phyloP scores from a whole-genome alignment of 2,113 vertebrate species.

The Seriola rivoliana region DNA sequence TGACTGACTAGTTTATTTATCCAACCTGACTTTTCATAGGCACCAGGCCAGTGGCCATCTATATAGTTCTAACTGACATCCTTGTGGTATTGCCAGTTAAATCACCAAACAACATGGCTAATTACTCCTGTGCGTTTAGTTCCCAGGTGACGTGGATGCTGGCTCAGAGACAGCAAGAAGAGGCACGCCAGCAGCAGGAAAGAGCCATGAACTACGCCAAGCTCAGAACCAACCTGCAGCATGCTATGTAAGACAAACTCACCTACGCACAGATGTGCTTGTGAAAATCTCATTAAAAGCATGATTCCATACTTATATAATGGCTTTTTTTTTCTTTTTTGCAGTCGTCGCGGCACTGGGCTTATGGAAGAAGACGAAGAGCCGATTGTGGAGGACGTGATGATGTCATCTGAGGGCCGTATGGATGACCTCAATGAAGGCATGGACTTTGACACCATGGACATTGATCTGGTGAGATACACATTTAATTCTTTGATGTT shows the following conservation, averaged over 20 bases:
- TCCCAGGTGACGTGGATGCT: slow-evolving; percentile 99
- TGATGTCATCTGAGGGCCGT: slow-evolving; percentile 99
- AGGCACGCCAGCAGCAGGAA: slow-evolving; percentile 96
- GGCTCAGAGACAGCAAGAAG: slow-evolving; percentile 96
- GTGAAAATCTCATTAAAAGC: background rate
- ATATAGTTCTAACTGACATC: slow-evolving; percentile 17
- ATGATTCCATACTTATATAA: slow-evolving; percentile 38
- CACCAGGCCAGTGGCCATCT: slow-evolving; percentile 35
- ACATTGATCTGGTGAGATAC: slow-evolving; percentile 96
- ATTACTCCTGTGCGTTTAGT: slow-evolving; percentile 78
- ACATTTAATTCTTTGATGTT: background rate
- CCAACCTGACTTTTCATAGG: slow-evolving; percentile 45
- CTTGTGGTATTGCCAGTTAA: slow-evolving; percentile 15
- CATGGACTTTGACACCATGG: slow-evolving; percentile 99
- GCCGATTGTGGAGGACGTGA: slow-evolving; percentile 99
- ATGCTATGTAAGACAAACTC: slow-evolving; percentile 92
- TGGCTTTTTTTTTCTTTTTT: background rate
- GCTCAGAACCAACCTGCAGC: slow-evolving; percentile 98
- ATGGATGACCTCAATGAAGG: slow-evolving; percentile 99
- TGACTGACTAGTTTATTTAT: slow-evolving; percentile 63
- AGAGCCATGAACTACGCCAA: slow-evolving; percentile 98
- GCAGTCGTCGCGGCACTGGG: slow-evolving; percentile 95
- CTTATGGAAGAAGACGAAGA: slow-evolving; percentile 99
- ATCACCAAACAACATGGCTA: slow-evolving; percentile 14
- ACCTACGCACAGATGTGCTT: background rate